Percentiles rank a stretch among this genome's conserved stretches.
Evolutionary conservation across 2,113 vertebrate genomes (phyloP).

Genomic region (Oryzias javanicus): DNA sequence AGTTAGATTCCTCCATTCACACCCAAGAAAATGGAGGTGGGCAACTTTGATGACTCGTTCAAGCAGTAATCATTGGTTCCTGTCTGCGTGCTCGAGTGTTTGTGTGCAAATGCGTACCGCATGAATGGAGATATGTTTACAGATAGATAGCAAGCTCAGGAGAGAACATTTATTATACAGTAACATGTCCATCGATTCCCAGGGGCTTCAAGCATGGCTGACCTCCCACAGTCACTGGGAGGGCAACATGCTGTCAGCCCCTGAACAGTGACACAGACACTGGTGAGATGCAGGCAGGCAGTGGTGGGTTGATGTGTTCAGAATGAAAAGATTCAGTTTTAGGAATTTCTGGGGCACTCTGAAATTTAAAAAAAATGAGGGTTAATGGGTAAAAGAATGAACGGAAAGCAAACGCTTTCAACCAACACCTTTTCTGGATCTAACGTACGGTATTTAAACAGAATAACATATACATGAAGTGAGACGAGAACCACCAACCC

Average conservation of each 20-base stretch:
- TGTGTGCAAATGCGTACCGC: slow-evolving; percentile 20
- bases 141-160: slow-evolving; percentile 44
- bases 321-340: slow-evolving; percentile 78
- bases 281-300: not conserved
- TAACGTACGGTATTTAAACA: too few species aligned
- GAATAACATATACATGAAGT: slow-evolving; percentile 2
- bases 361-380: slow-evolving; percentile 64
- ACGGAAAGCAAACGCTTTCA: slow-evolving; percentile 31
- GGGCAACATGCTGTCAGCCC: slow-evolving; percentile 52
- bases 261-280: slow-evolving; percentile 60
- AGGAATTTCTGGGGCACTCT: slow-evolving; percentile 82
- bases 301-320: slow-evolving; percentile 49
- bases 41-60: slow-evolving; percentile 43
- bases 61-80: slow-evolving; percentile 68
- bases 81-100: slow-evolving; percentile 6
- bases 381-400: slow-evolving; percentile 60
- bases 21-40: slow-evolving; percentile 67
- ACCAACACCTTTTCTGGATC: slow-evolving; percentile 52
- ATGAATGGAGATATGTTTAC: slow-evolving; percentile 47
- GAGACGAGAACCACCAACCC: slow-evolving; percentile 28
- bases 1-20: slow-evolving; percentile 89
- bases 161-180: slow-evolving; percentile 53
- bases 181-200: slow-evolving; percentile 76
- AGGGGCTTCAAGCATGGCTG: slow-evolving; percentile 76
- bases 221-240: slow-evolving; percentile 73